Evolutionary conservation across 30 jellyfish, hydroid and myxozoan genomes (phyloP).

Genomic region (Aurelia coerulea): DNA sequence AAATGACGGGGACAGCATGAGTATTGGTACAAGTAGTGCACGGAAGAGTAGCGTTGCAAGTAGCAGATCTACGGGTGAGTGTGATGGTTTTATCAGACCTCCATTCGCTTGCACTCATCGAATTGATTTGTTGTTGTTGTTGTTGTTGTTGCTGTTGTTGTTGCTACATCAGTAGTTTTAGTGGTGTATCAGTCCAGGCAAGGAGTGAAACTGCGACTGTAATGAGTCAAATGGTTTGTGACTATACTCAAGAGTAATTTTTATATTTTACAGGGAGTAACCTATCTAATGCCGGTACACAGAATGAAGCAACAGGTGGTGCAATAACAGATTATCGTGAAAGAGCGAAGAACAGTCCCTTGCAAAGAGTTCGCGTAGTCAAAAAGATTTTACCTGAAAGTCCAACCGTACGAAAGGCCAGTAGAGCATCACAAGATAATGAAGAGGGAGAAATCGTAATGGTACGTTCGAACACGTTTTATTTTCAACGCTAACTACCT

Average conservation of each 20-base stretch:
- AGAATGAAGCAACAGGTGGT: constrained; percentile 60
- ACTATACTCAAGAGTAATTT: too few species aligned
- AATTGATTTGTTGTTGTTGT: too few species aligned
- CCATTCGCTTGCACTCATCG: too few species aligned
- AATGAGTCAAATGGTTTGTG: too few species aligned
- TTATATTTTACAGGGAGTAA: constrained; percentile 34
- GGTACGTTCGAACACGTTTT: constrained; percentile 6
- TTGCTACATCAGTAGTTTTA: too few species aligned
- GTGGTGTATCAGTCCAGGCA: too few species aligned
- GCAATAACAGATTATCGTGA: constrained; percentile 46
- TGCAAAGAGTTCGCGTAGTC: constrained; percentile 39
- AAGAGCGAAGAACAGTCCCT: constrained; percentile 38
- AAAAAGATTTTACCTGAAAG: constrained; percentile 32
- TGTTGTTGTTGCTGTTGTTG: too few species aligned
- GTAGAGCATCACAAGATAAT: constrained; percentile 11
- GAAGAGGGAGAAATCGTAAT: constrained; percentile 54
- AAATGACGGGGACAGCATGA: constrained; percentile 35
- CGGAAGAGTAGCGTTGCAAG: constrained; percentile 67
- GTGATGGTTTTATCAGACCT: too few species aligned
- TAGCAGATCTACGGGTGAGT: constrained; percentile 63
- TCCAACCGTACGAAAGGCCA: constrained; percentile 9
- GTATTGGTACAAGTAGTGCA: constrained; percentile 6
- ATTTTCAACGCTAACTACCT: too few species aligned
- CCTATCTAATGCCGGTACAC: constrained; percentile 47
- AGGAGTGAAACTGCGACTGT: too few species aligned